Evolutionary conservation across 2,113 vertebrate species (phyloP).

Genomic region (Ameiurus melas): DNA sequence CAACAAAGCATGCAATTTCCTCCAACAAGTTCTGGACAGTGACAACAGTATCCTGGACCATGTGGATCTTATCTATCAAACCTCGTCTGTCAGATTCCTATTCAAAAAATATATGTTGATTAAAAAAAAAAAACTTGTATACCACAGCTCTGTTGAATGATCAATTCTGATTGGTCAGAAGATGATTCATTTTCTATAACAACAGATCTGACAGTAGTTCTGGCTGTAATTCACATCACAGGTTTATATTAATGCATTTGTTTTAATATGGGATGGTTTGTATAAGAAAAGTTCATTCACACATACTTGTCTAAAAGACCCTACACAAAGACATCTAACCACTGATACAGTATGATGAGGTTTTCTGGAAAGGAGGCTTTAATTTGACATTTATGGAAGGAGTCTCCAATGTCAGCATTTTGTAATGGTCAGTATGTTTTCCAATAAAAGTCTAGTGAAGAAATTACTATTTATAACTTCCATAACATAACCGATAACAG

Average conservation of each 20-base stretch:
- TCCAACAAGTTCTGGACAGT: constrained; percentile 89
- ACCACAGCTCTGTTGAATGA: neutral
- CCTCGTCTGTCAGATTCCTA: constrained; percentile 92
- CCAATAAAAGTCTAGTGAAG: neutral
- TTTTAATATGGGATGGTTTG: neutral
- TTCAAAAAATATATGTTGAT: neutral
- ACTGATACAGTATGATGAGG: neutral
- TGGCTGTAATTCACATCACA: neutral
- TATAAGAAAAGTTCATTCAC: neutral
- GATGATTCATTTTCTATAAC: neutral
- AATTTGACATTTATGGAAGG: neutral
- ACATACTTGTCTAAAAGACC: neutral
- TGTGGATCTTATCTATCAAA: constrained; percentile 91
- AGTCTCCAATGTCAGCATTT: neutral
- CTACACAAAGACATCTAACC: neutral
- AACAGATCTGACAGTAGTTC: neutral
- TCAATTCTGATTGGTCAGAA: neutral
- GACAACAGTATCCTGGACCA: constrained; percentile 93
- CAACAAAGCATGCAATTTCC: constrained; percentile 85
- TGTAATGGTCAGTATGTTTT: neutral
- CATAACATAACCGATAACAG: neutral
- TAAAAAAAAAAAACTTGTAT: neutral
- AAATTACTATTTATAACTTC: too few relatives aligned
- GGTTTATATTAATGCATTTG: neutral
- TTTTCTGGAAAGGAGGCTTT: neutral